Conservation (phyloP, 2,113 vertebrate genomes). For the Sturnus vulgaris region DNA sequence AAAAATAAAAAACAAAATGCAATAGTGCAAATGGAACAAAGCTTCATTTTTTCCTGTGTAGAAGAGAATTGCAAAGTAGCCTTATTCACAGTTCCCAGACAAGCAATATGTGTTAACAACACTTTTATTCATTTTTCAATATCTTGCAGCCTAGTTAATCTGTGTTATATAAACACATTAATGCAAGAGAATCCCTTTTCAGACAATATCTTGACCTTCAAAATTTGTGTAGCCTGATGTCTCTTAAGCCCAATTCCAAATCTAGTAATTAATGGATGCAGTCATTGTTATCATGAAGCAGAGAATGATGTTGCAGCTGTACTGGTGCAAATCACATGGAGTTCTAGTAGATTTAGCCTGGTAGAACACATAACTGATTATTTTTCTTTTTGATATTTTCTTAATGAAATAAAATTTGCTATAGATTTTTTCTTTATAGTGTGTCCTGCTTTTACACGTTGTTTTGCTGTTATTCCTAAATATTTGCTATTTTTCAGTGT, state of each 20-base stretch:
- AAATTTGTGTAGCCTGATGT: neutral
- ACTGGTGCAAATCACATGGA: neutral
- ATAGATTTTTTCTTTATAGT: neutral
- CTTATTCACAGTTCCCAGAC: neutral
- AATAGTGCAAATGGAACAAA: neutral
- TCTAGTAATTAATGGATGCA: neutral
- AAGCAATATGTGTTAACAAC: neutral
- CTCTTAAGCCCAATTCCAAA: neutral
- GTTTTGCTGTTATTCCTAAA: neutral
- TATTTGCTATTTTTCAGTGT: neutral
- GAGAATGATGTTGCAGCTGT: neutral
- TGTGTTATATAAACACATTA: neutral
- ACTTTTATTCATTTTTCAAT: neutral
- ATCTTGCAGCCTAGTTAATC: neutral
- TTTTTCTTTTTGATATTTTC: neutral
- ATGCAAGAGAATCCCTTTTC: neutral
- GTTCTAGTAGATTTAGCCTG: neutral
- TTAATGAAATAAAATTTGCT: neutral
- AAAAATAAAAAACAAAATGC: neutral
- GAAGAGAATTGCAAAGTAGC: neutral
- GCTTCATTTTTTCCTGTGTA: neutral
- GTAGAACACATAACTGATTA: neutral
- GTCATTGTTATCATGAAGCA: neutral
- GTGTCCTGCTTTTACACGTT: neutral
- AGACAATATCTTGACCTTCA: neutral